Evolutionary conservation across 1,140 invertebrate genomes (phyloP), one percentile per base, ranked within the genome.

Genomic region (Zaprionus inermis): DNA sequence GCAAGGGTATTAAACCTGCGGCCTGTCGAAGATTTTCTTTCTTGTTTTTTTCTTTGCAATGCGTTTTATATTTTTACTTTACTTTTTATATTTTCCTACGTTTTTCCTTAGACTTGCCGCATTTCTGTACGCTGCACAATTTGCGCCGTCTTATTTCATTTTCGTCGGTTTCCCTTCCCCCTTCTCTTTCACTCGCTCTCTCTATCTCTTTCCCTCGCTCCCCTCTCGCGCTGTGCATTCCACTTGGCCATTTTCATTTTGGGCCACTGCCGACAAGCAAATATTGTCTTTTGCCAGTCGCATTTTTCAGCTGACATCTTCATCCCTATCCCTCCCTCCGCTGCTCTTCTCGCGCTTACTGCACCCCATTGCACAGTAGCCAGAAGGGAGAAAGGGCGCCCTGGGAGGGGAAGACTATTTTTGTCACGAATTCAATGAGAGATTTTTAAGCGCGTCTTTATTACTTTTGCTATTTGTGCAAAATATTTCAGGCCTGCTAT

Each of bases 391-490:
- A n/a, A 9, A 3, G 38, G 51, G 28, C 36, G 32, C n/a, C n/a
- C n/a, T n/a, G 12, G 52, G 16, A 16, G 70, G n/a, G 38, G 36
- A n/a, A 6, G 14, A n/a, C 14, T 85, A 91, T 81, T 91, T 91
- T 78, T 91, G 81, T 89, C 88, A 82, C 88, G 78, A 85, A 77
- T 82, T 91, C 89, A 89, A 91, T 91, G 80, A 91, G 84, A 73
- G 83, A 91, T 76, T 89, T 89, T 91, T 84, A 91, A 89, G 88
- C 83, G 79, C 70, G 51, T 76, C 81, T 91, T 91, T 91, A 91
- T 91, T 91, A 84, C 76, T 83, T 86, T 86, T 82, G 38, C 69
- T 58, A 63, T 61, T 84, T 78, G 59, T 76, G 57, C 68, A 75
- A 32, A 34, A 20, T 34, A 34, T 56, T 70, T 67, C 24, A 76